Conservation (phyloP, 1,140 invertebrate species). For the Rhagoletis pomonella region DNA sequence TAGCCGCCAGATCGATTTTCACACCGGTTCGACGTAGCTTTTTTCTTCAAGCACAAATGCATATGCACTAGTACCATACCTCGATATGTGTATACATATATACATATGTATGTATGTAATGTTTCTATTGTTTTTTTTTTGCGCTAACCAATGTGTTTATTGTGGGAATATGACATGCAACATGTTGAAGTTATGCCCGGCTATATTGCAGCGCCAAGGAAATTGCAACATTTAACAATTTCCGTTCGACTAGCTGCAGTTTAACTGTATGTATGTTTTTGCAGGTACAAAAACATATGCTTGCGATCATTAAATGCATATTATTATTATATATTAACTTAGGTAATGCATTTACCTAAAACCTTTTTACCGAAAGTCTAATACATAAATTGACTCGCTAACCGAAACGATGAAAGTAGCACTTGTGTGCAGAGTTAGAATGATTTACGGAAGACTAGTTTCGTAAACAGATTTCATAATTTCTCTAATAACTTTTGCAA, state of each 20-base stretch:
- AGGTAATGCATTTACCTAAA: too few species aligned
- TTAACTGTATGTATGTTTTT: not conserved
- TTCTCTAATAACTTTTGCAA: too few species aligned
- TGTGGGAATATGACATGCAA: constrained; percentile 50
- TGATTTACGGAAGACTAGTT: too few species aligned
- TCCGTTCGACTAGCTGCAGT: constrained; percentile 8
- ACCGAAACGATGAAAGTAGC: too few species aligned
- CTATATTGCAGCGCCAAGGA: constrained; percentile 28
- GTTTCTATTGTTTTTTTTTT: not conserved
- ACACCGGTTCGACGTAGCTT: constrained; percentile 27
- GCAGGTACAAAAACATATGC: not conserved
- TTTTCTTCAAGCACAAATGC: not conserved
- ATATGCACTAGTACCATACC: not conserved
- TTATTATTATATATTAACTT: not conserved
- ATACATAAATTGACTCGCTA: too few species aligned
- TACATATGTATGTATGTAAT: not conserved
- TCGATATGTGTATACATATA: not conserved
- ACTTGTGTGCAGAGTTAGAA: too few species aligned
- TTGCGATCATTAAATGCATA: too few species aligned
- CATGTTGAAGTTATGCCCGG: not conserved
- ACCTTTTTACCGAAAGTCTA: too few species aligned
- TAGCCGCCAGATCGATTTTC: constrained; percentile 29
- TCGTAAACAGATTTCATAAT: too few species aligned
- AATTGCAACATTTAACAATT: constrained; percentile 44
- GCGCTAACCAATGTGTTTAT: not conserved